These are phyloP conservation scores for Sminthopsis crassicaudata DNA, from an alignment of 2,113 vertebrate genomes.

Conservation along the genomic window DNA sequence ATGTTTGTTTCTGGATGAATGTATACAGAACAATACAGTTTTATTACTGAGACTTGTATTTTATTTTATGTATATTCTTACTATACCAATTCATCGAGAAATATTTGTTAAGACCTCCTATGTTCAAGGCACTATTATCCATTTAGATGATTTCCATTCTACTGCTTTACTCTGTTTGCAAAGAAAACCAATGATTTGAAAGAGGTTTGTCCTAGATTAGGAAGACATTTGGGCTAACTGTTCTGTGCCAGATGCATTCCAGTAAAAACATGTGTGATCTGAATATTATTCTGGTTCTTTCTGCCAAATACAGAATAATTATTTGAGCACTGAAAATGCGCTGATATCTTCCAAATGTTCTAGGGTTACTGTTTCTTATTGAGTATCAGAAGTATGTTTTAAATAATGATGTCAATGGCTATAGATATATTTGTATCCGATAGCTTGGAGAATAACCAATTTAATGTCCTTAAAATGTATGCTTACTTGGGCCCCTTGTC, in stretches of 20 bases:
- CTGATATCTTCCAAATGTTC: background rate
- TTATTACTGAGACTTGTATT: background rate
- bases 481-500: background rate
- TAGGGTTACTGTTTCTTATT: background rate
- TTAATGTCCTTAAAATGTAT: background rate
- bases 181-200: constrained; percentile 18
- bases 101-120: background rate
- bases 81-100: background rate
- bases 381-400: background rate
- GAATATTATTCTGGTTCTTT: constrained; percentile 7
- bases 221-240: constrained; percentile 36
- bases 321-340: background rate
- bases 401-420: background rate
- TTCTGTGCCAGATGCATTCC: constrained; percentile 20
- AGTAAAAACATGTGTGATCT: background rate
- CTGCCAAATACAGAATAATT: background rate
- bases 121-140: background rate
- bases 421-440: background rate
- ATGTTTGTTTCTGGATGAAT: background rate
- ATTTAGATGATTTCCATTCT: background rate
- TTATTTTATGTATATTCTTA: background rate
- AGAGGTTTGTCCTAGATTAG: constrained; percentile 57
- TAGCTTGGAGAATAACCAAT: rapidly evolving
- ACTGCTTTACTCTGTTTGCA: constrained; percentile 35
- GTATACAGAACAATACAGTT: background rate